Evolutionary conservation across 1,140 invertebrate genomes (phyloP), one percentile per base, ranked within the genome.

Genomic region (Hydropsyche tenuis): DNA sequence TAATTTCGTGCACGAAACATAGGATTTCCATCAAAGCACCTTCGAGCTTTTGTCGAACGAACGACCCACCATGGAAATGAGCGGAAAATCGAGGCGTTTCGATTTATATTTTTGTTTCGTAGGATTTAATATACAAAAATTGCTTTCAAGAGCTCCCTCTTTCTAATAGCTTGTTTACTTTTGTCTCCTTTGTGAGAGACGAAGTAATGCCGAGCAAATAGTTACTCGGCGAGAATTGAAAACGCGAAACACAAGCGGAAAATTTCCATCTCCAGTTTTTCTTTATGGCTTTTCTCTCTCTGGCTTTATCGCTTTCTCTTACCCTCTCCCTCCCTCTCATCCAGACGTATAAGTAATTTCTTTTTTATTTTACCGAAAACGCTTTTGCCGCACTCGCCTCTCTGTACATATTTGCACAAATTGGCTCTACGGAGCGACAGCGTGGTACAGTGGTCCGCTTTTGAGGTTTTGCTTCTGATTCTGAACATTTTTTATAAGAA

Each of bases 221-320:
- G 71, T 75, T 69, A 75, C 70, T 65, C 71, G 56, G 42, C 53
- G 65, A 73, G 74, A 75, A 69, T 70, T 73, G 74, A 73, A 75
- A 75, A 70, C 66, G 64, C 11, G 65, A 63, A 69, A 48, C 27
- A 73, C 71, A 76, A 70, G 73, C 62, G 60, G 48, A 45, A 73
- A 71, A 45, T 76, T 76, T 73, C 71, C 70, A 60, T 56, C 20
- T 70, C 45, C 65, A 37, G 68, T 70, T 70, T 65, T 70, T 70
- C 68, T 37, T 37, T 37, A 37, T 37, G 30, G 30, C 30, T 37
- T 37, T 37, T 37, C 30, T 4, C 46, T 37, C 30, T n/a, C n/a
- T n/a, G n/a, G n/a, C n/a, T n/a, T n/a, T n/a, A n/a, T 48, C 51
- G 25, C 30, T 73, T 64, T 72, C 66, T 27, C 62, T 20, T 7